Base-by-base conservation (phyloP, 2,888 invertebrate species). In the Phasia obesa region DNA sequence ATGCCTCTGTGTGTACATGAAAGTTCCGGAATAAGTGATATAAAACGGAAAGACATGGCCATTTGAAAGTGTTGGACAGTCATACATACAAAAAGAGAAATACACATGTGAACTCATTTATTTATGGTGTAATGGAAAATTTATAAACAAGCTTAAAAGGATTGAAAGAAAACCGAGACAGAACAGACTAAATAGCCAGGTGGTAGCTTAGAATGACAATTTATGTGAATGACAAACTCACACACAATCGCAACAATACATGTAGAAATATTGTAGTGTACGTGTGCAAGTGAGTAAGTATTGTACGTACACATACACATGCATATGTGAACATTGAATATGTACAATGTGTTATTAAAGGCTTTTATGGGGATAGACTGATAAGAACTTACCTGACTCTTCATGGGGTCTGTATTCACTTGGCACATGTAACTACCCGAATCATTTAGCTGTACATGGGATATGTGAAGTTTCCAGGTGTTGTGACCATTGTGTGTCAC, bases 391-490 rank as follows among this genome's bases (percentile, higher is more conserved):
- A 97, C 97, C 94, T 96, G 96, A 91, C 95, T 96, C 88, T 95
- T 94, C 96, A 97, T 97, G 77, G 97, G 97, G 90, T 96, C 96
- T 78, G 97, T 97, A 92, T 97, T 97, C 88, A 97, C 95, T 92
- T 97, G 97, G 92, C 97, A 97, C 97, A 97, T 97, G 92, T 98
- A 98, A 67, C 96, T 96, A 87, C 98, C 98, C 35, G 96, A 96
- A 92, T 98, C 98, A 91, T 96, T 96, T 88, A 96, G 95, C 91
- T 97, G 97, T 84, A 97, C 97, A 90, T 97, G 96, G 89, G 95
- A 94, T 91, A 98, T 96, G 92, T 96, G 96, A 88, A 98, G 93
- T 91, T 96, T 97, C 97, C 97, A 98, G 87, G 97, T 97, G 92
- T 97, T 96, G 93, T 97, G 97, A 87, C 97, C 97, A 91, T 97